A percentile compares a stretch with the other conserved stretches of the same genome.
Evolutionary conservation across 1,140 invertebrate genomes (phyloP).

Genomic region (Acromyrmex heyeri): DNA sequence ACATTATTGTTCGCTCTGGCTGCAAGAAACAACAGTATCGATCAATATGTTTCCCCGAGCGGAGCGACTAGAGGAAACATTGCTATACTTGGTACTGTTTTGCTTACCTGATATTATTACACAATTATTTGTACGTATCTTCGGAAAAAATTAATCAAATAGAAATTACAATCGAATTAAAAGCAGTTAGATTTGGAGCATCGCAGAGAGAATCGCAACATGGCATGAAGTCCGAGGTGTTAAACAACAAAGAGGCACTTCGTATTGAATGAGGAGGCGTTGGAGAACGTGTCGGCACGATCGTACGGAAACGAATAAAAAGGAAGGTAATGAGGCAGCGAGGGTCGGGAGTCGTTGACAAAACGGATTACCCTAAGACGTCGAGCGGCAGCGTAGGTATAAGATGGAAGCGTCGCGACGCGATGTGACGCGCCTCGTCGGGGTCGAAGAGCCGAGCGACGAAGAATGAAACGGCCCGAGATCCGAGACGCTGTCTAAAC

Average conservation of each 20-base stretch:
- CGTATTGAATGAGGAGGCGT: neutral
- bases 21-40: slow-evolving; percentile 54
- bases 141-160: neutral
- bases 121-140: neutral
- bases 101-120: neutral
- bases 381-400: slow-evolving; percentile 33
- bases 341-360: slow-evolving; percentile 82
- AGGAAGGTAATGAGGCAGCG: slow-evolving; percentile 80
- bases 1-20: slow-evolving; percentile 54
- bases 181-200: neutral
- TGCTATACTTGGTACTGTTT: slow-evolving; percentile 47
- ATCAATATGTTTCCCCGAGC: slow-evolving; percentile 55
- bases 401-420: slow-evolving; percentile 63
- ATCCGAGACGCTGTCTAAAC: slow-evolving; percentile 84
- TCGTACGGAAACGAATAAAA: slow-evolving; percentile 69
- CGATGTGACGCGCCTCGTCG: slow-evolving; percentile 34
- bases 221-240: neutral
- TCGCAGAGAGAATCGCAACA: neutral
- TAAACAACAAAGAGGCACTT: neutral
- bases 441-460: slow-evolving; percentile 53
- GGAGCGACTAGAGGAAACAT: slow-evolving; percentile 27
- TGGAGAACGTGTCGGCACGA: slow-evolving; percentile 32
- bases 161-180: neutral
- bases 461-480: slow-evolving; percentile 80
- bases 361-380: slow-evolving; percentile 83